Evolutionary conservation across 2,797 vertebrate genomes (phyloP).

Genomic region (Nasua narica): DNA sequence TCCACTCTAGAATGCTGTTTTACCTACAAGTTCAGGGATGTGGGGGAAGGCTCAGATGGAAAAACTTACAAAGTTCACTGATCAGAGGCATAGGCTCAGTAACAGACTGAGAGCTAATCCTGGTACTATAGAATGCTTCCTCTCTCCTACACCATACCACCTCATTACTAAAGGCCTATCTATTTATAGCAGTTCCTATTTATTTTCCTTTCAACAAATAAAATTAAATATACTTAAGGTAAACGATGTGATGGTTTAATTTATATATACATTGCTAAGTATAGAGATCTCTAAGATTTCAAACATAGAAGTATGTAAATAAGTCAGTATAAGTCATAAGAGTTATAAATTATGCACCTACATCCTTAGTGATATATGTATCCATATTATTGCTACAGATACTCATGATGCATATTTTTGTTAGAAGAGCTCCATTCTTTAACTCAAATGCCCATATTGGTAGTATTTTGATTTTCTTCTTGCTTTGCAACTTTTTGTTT

Average conservation of each 20-base stretch:
- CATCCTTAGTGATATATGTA: neutral
- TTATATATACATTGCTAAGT: neutral
- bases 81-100: neutral
- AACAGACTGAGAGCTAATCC: neutral
- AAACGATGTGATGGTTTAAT: neutral
- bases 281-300: neutral
- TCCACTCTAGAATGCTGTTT: neutral
- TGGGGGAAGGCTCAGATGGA: neutral
- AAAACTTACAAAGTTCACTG: neutral
- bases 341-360: neutral
- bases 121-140: neutral
- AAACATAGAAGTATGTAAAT: neutral
- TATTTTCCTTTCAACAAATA: neutral
- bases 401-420: neutral
- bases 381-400: neutral
- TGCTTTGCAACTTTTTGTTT: neutral
- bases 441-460: neutral
- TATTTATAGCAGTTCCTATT: neutral
- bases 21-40: rapidly evolving
- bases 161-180: neutral
- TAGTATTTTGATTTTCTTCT: neutral
- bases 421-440: neutral
- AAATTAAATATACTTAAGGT: neutral
- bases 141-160: too few relatives aligned
- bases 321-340: neutral